phyloP scores from a whole-genome alignment of 2,797 vertebrate species.

The Helostoma temminkii region DNA sequence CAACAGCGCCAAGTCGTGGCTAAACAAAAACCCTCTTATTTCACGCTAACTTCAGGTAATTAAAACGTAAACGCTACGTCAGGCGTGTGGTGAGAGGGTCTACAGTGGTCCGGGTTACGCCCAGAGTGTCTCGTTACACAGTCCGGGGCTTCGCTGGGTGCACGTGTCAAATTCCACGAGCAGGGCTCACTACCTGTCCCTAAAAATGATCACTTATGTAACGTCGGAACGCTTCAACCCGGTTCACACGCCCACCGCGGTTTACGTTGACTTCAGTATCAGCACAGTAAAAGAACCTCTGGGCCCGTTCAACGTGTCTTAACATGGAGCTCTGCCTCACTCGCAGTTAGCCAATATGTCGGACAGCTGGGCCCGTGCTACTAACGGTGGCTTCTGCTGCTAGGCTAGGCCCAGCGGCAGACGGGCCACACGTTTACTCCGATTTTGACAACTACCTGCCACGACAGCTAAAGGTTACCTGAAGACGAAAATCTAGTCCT shows the following conservation, averaged over 20 bases:
- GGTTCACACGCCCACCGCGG: fast-evolving
- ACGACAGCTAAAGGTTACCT: fast-evolving
- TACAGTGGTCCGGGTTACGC: slow-evolving; percentile 51
- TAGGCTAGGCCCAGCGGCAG: slow-evolving; percentile 41
- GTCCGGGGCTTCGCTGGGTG: slow-evolving; percentile 5
- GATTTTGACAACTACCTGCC: fast-evolving
- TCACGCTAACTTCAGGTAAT: fast-evolving
- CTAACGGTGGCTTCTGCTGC: slow-evolving; percentile 3
- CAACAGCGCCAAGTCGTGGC: fast-evolving
- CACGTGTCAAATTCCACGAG: slow-evolving; percentile 64
- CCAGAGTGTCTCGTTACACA: slow-evolving; percentile 49
- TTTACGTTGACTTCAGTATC: fast-evolving
- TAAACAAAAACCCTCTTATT: fast-evolving
- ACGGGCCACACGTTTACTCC: background rate
- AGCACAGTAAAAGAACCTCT: background rate
- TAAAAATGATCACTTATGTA: slow-evolving; percentile 31
- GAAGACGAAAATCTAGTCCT: fast-evolving
- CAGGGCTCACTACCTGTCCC: background rate
- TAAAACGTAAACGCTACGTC: background rate
- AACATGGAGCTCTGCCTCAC: slow-evolving; percentile 44
- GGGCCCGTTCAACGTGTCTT: background rate
- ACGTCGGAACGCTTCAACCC: background rate
- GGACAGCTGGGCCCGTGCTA: slow-evolving; percentile 58
- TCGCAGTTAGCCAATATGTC: slow-evolving; percentile 66
- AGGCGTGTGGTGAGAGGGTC: background rate